A percentile compares a stretch with the other conserved stretches of the same genome.
phyloP scores from a whole-genome alignment of 2,113 vertebrate genomes.

The Benitochromis conjunctus region DNA sequence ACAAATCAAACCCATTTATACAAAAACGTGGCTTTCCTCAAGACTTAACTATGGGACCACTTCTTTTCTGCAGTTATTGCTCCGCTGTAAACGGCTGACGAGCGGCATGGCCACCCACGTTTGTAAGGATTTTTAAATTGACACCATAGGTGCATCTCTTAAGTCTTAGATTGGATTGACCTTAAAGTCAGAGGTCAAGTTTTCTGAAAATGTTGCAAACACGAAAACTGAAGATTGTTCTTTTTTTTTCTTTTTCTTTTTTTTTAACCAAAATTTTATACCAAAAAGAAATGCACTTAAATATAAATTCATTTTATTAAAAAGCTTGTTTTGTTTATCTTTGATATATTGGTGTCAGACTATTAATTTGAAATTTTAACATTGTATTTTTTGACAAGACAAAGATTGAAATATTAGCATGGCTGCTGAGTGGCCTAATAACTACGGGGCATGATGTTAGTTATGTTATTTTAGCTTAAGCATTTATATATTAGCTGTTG shows the following conservation, averaged over 20 bases:
- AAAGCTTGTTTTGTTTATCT: background rate
- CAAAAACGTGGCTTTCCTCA: background rate
- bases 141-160: background rate
- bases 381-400: background rate
- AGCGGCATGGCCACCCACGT: fast-evolving
- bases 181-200: background rate
- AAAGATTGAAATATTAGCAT: background rate
- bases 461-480: background rate
- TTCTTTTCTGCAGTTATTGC: background rate
- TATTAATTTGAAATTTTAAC: background rate
- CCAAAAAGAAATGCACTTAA: no score
- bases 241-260: no score
- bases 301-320: no score
- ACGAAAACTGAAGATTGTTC: background rate
- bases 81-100: background rate
- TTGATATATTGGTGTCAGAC: background rate
- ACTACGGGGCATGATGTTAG: background rate
- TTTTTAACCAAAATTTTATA: no score
- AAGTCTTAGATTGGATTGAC: background rate
- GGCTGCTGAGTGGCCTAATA: background rate
- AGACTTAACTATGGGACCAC: background rate
- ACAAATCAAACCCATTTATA: background rate
- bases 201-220: background rate
- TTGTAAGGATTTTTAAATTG: background rate
- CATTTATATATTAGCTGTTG: background rate